phyloP scores from a whole-genome alignment of 2,113 vertebrate species.

The Rostratula benghalensis region DNA sequence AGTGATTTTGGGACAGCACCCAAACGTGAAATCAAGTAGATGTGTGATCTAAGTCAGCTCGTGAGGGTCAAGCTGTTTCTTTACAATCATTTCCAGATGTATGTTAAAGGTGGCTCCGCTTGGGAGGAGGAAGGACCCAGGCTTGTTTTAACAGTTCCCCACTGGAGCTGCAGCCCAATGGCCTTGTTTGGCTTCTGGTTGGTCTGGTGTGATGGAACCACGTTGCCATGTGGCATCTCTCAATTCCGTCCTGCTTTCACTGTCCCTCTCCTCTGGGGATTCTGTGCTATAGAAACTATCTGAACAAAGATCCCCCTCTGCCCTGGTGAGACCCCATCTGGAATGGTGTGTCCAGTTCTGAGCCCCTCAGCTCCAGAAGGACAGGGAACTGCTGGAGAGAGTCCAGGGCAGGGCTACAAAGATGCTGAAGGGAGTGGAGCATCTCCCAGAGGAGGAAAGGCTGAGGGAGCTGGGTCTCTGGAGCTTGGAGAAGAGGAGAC shows the following conservation, averaged over 20 bases:
- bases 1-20: not conserved
- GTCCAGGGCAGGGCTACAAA: too few relatives aligned
- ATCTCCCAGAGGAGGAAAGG: too few relatives aligned
- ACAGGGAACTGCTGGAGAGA: too few relatives aligned
- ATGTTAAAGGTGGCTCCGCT: not conserved
- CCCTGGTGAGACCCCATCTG: too few relatives aligned
- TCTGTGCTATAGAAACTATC: not conserved
- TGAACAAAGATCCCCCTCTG: not conserved
- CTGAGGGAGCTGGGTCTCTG: too few relatives aligned
- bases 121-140: not conserved
- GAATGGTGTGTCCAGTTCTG: too few relatives aligned
- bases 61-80: not conserved
- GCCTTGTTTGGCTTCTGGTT: not conserved
- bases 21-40: constrained; percentile 23
- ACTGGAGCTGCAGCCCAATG: not conserved
- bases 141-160: not conserved
- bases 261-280: not conserved
- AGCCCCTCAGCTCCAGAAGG: too few relatives aligned
- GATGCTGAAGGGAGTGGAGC: too few relatives aligned
- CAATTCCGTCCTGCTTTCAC: not conserved
- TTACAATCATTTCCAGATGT: constrained; percentile 2
- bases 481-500: too few relatives aligned
- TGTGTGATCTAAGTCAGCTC: not conserved
- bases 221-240: not conserved
- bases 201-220: not conserved